A percentile compares a stretch with the other conserved stretches of the same genome.
These are phyloP conservation scores for Odontamblyopus lacepedii DNA, from an alignment of 2,797 vertebrate species.

Conservation along the genomic window DNA sequence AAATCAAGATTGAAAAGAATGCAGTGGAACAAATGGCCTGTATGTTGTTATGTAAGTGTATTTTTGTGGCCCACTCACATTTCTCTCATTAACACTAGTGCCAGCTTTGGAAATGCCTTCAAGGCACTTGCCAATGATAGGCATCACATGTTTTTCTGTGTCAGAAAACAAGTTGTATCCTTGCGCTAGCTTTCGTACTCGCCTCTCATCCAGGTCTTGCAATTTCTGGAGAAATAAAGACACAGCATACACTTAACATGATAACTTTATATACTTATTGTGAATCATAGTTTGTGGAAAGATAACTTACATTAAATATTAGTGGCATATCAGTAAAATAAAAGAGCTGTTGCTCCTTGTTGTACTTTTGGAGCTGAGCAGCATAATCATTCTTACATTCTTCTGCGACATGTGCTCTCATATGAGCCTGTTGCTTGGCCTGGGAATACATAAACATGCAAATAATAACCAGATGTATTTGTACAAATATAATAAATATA, in stretches of 20 bases:
- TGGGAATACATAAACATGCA: conserved; percentile 50
- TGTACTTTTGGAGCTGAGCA: conserved; percentile 87
- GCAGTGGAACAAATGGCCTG: conserved; percentile 5
- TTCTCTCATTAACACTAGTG: conserved; percentile 82
- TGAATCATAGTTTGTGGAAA: neutral
- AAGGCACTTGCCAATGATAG: conserved; percentile 90
- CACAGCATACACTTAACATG: conserved; percentile 1
- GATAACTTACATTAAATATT: conserved; percentile 84
- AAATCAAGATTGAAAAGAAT: conserved; percentile 22
- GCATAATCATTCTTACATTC: conserved; percentile 92
- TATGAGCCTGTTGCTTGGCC: conserved; percentile 88
- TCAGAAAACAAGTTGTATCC: conserved; percentile 84
- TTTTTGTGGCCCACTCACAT: conserved; percentile 71
- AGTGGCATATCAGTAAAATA: conserved; percentile 88
- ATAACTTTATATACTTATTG: neutral
- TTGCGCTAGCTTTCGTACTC: conserved; percentile 79
- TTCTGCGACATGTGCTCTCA: conserved; percentile 85
- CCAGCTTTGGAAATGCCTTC: conserved; percentile 88
- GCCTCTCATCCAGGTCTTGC: conserved; percentile 87
- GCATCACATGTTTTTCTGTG: conserved; percentile 86
- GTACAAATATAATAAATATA: neutral
- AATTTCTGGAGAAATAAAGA: conserved; percentile 76
- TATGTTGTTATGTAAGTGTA: conserved; percentile 10
- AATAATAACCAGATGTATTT: conserved; percentile 20
- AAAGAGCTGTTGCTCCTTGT: conserved; percentile 88